phyloP scores from a whole-genome alignment of 2,888 invertebrate species.

The Drosophila neutralis region DNA sequence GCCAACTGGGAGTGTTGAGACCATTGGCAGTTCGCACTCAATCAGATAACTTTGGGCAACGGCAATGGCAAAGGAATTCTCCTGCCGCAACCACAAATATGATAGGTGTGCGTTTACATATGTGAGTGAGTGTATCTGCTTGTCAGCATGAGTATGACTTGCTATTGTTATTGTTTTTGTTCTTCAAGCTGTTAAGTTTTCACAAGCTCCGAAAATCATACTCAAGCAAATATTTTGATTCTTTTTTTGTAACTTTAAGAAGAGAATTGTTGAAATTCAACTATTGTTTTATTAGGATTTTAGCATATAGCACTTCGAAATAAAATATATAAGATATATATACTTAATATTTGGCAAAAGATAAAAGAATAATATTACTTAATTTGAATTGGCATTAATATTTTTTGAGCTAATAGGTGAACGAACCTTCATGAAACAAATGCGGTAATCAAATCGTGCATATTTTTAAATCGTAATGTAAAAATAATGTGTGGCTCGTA shows the following conservation, averaged over 20 bases:
- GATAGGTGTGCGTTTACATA: slow-evolving; percentile 37
- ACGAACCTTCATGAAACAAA: neutral
- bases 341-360: neutral
- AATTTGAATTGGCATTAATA: neutral
- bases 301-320: neutral
- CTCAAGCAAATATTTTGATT: neutral
- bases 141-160: slow-evolving; percentile 4
- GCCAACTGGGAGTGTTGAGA: slow-evolving; percentile 55
- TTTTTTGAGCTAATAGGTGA: neutral
- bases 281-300: too few species aligned
- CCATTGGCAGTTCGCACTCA: slow-evolving; percentile 84
- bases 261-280: neutral
- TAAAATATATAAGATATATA: neutral
- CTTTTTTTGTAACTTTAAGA: neutral
- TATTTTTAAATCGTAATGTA: neutral
- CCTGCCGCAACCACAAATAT: slow-evolving; percentile 65
- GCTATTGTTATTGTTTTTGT: slow-evolving; percentile 14
- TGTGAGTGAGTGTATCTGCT: slow-evolving; percentile 5
- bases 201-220: neutral
- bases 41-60: slow-evolving; percentile 82
- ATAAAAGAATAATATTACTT: neutral
- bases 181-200: neutral
- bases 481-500: neutral
- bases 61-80: slow-evolving; percentile 66
- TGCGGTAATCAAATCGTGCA: neutral